Percentiles rank a stretch among this genome's conserved stretches.
phyloP scores from a whole-genome alignment of 2,888 invertebrate species.

The Hedya salicella region DNA sequence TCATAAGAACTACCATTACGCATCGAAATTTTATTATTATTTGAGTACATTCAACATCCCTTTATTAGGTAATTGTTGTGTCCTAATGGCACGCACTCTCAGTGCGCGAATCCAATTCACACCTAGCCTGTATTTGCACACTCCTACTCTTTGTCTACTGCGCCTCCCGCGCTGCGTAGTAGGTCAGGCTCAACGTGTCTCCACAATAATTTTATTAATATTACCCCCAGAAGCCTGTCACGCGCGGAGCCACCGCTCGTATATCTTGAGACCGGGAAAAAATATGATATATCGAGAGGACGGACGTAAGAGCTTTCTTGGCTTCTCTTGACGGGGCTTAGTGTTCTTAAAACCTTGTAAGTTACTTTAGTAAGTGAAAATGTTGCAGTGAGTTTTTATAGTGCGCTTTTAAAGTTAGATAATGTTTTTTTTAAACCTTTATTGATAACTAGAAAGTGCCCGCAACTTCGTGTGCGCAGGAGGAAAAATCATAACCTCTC shows the following conservation, averaged over 20 bases:
- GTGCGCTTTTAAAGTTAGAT: background rate
- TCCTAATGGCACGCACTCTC: too few species aligned
- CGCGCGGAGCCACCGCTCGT: conserved; percentile 79
- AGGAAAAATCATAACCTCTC: too few species aligned
- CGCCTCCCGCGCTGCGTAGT: conserved; percentile 47
- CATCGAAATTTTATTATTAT: too few species aligned
- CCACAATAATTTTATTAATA: conserved; percentile 85
- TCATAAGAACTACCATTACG: too few species aligned
- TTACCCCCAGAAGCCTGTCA: conserved; percentile 81
- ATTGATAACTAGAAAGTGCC: too few species aligned
- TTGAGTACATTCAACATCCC: too few species aligned
- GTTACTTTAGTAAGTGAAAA: conserved; percentile 57
- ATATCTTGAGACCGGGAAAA: conserved; percentile 78
- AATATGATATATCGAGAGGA: conserved; percentile 84
- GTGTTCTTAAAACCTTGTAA: conserved; percentile 61
- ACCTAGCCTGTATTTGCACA: too few species aligned
- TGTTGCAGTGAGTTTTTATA: conserved; percentile 19
- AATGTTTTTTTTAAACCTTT: too few species aligned
- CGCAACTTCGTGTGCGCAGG: too few species aligned
- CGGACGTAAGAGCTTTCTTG: conserved; percentile 77
- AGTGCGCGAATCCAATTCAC: too few species aligned
- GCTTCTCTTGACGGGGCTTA: conserved; percentile 71
- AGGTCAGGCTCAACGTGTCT: conserved; percentile 77
- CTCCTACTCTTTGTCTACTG: conserved; percentile 18
- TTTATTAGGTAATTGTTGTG: too few species aligned